Evolutionary conservation across 1,140 invertebrate genomes (phyloP).

Genomic region (Glossosoma conforme): DNA sequence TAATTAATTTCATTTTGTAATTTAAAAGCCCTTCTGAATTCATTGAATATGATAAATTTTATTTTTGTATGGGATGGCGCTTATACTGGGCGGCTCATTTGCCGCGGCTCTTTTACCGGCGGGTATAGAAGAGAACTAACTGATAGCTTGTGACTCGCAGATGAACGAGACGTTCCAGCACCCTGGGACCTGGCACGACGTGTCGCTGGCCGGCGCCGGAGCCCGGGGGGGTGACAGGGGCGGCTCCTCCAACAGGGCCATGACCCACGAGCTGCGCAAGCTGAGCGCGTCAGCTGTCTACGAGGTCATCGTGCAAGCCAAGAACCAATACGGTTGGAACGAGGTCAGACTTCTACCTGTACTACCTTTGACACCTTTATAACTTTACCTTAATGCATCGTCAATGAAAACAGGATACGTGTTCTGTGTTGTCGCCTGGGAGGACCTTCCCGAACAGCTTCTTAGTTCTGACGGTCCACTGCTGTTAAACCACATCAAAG

Average conservation of each 20-base stretch:
- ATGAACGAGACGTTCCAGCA: conserved; percentile 68
- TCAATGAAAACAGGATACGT: no score
- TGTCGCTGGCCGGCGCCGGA: conserved; percentile 32
- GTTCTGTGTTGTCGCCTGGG: no score
- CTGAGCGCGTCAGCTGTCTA: conserved; percentile 59
- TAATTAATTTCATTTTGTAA: no score
- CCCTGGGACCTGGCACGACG: conserved; percentile 68
- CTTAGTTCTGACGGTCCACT: no score
- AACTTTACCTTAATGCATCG: no score
- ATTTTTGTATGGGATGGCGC: no score
- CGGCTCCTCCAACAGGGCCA: conserved; percentile 39
- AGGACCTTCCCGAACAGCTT: no score
- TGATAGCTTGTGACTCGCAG: conserved; percentile 38
- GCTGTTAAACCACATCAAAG: no score
- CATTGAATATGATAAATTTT: not conserved
- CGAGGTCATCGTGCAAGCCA: conserved; percentile 65
- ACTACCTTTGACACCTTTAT: not conserved
- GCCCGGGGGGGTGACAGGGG: conserved; percentile 2
- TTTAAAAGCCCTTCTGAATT: no score
- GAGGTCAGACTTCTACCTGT: conserved; percentile 43
- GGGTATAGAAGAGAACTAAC: no score
- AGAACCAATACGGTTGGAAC: conserved; percentile 68
- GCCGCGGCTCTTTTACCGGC: no score
- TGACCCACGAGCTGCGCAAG: conserved; percentile 50
- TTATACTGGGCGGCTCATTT: no score